A percentile compares a stretch with the other conserved stretches of the same genome.
These are phyloP conservation scores for Tragelaphus scriptus DNA, from an alignment of 2,113 vertebrate genomes.

Conservation along the genomic window DNA sequence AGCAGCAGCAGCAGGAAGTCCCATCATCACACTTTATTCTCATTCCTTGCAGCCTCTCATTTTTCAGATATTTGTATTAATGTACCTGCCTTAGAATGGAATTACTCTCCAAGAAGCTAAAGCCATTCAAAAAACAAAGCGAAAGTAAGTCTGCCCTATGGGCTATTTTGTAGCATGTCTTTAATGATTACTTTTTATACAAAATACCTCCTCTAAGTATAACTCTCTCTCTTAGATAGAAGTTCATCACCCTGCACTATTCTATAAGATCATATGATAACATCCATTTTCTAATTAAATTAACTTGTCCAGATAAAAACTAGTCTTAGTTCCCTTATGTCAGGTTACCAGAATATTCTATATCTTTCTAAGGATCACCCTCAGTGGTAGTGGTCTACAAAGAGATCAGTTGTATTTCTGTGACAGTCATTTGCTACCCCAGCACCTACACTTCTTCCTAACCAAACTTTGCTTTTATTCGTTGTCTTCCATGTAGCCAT, in stretches of 20 bases:
- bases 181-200: not conserved
- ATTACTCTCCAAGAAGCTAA: not conserved
- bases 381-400: not conserved
- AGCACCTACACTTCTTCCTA: not conserved
- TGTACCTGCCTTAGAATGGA: not conserved
- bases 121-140: not conserved
- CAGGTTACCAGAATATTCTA: not conserved
- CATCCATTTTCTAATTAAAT: not conserved
- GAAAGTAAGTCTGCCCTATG: not conserved
- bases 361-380: not conserved
- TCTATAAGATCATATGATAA: not conserved
- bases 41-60: not conserved
- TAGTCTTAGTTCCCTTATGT: not conserved
- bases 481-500: not conserved
- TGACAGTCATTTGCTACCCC: not conserved
- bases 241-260: not conserved
- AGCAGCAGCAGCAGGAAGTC: not conserved
- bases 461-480: not conserved
- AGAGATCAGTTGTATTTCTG: not conserved
- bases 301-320: not conserved
- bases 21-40: not conserved
- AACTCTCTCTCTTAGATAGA: not conserved
- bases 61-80: not conserved
- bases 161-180: not conserved
- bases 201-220: not conserved